These are phyloP conservation scores for Merluccius polli DNA, from an alignment of 2,797 vertebrate genomes.

Conservation along the genomic window DNA sequence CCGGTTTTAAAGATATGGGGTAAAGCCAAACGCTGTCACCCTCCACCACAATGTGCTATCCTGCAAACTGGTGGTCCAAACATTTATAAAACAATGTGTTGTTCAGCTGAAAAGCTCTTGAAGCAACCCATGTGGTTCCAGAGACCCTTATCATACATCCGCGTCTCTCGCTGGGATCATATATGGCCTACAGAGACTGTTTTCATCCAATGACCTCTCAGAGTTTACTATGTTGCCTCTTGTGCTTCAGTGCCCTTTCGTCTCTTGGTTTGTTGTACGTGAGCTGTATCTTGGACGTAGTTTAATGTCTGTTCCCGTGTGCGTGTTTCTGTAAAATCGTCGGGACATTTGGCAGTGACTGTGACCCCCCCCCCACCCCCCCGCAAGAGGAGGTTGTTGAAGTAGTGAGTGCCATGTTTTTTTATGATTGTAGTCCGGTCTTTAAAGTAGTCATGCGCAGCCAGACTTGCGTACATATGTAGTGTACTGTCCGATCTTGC, in stretches of 20 bases:
- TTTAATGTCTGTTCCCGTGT: constrained; percentile 15
- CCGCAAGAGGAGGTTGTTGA: constrained; percentile 6
- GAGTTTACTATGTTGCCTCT: not conserved
- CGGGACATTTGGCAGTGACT: constrained; percentile 15
- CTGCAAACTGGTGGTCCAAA: not conserved
- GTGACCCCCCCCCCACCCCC: constrained; percentile 9
- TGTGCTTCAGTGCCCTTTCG: constrained; percentile 39
- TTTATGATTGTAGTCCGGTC: constrained; percentile 53
- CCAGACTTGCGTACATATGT: not conserved
- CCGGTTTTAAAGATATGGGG: not conserved
- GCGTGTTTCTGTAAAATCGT: constrained; percentile 17
- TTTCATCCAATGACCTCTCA: not conserved
- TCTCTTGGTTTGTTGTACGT: constrained; percentile 41
- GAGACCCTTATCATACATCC: not conserved
- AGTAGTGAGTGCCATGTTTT: constrained; percentile 37
- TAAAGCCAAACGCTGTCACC: not conserved
- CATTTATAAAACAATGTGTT: not conserved
- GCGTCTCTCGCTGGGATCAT: not conserved
- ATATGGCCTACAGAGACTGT: not conserved
- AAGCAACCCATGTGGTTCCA: not conserved
- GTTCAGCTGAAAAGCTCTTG: not conserved
- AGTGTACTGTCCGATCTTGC: not conserved
- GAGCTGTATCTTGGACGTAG: constrained; percentile 42
- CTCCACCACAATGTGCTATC: not conserved
- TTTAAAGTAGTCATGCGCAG: constrained; percentile 20